Conservation (phyloP, 2,797 vertebrate genomes). For the Poeciliopsis turneri region DNA sequence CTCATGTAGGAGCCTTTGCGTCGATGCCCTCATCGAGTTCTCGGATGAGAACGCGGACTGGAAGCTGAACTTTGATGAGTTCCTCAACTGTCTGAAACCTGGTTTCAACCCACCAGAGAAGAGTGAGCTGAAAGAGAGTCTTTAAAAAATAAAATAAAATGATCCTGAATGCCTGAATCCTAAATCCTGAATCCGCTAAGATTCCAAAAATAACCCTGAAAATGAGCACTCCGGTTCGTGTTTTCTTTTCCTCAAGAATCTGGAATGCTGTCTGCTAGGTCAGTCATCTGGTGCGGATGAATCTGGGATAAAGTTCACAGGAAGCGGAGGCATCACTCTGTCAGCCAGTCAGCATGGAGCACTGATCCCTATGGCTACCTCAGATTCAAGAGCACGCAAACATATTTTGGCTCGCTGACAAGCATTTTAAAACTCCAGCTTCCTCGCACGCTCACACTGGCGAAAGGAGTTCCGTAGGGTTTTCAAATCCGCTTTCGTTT, state of each 20-base stretch:
- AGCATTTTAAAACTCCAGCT: background rate
- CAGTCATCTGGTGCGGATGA: slow-evolving; percentile 15
- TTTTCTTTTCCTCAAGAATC: slow-evolving; percentile 12
- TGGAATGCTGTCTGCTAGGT: slow-evolving; percentile 18
- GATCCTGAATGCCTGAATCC: too few relatives aligned
- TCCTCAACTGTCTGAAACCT: slow-evolving; percentile 96
- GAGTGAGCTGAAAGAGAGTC: slow-evolving; percentile 81
- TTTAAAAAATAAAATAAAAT: background rate
- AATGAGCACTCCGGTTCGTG: slow-evolving; percentile 4
- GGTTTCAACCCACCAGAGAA: slow-evolving; percentile 96
- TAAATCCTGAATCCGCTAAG: background rate
- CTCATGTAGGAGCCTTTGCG: slow-evolving; percentile 92
- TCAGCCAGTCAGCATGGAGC: background rate
- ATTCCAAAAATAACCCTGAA: slow-evolving; percentile 2
- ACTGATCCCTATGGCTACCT: slow-evolving; percentile 21
- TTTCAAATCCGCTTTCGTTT: background rate
- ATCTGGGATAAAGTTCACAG: slow-evolving; percentile 68
- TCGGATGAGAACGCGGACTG: slow-evolving; percentile 99
- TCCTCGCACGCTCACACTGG: background rate
- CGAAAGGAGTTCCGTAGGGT: background rate
- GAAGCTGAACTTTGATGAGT: slow-evolving; percentile 98
- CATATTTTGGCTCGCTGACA: slow-evolving; percentile 1
- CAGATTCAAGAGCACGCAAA: slow-evolving; percentile 24
- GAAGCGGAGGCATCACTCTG: slow-evolving; percentile 27
- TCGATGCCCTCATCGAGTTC: slow-evolving; percentile 96